phyloP scores from a whole-genome alignment of 2,888 invertebrate species.

The Rhyacophila evoluta region DNA sequence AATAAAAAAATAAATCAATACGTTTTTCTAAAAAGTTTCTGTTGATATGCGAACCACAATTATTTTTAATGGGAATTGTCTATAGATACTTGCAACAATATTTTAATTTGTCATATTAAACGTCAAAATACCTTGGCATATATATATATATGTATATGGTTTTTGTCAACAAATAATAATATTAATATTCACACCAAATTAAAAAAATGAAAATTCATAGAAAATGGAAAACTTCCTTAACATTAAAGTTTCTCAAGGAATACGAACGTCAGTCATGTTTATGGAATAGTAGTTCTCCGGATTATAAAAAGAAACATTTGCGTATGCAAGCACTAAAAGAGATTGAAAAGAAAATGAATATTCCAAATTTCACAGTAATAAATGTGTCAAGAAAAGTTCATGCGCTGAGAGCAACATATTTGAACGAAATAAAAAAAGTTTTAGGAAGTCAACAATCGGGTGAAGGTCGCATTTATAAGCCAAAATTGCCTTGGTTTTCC shows the following conservation, averaged over 20 bases:
- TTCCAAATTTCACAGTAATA: background rate
- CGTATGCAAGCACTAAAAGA: background rate
- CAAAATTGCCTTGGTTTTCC: conserved; percentile 7
- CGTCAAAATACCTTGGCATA: too few species aligned
- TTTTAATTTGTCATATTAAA: too few species aligned
- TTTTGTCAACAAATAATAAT: too few species aligned
- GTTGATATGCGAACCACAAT: too few species aligned
- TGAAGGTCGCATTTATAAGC: background rate
- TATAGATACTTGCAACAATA: too few species aligned
- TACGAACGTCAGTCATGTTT: background rate
- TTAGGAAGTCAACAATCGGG: background rate
- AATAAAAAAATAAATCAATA: too few species aligned
- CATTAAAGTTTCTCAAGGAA: background rate
- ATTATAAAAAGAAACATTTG: background rate
- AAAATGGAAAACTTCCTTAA: background rate
- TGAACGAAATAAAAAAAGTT: background rate
- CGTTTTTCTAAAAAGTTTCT: too few species aligned
- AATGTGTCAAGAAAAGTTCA: conserved; percentile 8
- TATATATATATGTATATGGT: too few species aligned
- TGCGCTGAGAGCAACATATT: background rate
- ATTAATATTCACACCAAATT: too few species aligned
- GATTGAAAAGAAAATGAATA: background rate
- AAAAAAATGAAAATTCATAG: background rate
- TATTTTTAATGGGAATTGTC: too few species aligned
- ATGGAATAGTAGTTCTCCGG: background rate